Conservation (phyloP, 2,888 invertebrate species). For the Chrysotoxum bicinctum region DNA sequence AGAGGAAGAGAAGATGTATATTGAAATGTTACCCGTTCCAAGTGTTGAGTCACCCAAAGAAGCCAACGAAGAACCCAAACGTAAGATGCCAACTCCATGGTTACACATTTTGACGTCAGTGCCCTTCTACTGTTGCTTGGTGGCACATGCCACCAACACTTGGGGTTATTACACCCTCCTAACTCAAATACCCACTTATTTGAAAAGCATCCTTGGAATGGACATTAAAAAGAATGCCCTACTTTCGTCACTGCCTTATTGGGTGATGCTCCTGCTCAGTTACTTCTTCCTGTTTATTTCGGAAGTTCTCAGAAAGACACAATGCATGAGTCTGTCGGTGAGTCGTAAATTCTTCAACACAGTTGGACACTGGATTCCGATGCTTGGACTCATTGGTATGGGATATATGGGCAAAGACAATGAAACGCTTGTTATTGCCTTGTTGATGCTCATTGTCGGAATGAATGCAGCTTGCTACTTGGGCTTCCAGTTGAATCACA, state of each 20-base stretch:
- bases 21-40: conserved; percentile 76
- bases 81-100: conserved; percentile 84
- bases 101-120: conserved; percentile 84
- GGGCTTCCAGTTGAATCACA: conserved; percentile 91
- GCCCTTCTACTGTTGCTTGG: conserved; percentile 84
- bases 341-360: conserved; percentile 77
- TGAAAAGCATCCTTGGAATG: conserved; percentile 85
- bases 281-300: conserved; percentile 81
- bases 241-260: conserved; percentile 83
- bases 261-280: conserved; percentile 83
- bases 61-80: not conserved
- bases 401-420: conserved; percentile 81
- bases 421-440: conserved; percentile 83
- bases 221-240: conserved; percentile 84
- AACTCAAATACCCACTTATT: conserved; percentile 87
- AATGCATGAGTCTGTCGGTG: conserved; percentile 78
- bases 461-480: conserved; percentile 89
- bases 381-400: conserved; percentile 82
- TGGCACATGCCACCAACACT: conserved; percentile 85
- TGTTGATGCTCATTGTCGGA: conserved; percentile 88
- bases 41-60: conserved; percentile 9
- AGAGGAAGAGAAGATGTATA: conserved; percentile 83
- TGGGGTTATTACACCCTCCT: conserved; percentile 89
- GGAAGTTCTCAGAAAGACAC: conserved; percentile 81
- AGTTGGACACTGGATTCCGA: conserved; percentile 82